Conservation (phyloP, 2,113 vertebrate species). For the Melozone crissalis region DNA sequence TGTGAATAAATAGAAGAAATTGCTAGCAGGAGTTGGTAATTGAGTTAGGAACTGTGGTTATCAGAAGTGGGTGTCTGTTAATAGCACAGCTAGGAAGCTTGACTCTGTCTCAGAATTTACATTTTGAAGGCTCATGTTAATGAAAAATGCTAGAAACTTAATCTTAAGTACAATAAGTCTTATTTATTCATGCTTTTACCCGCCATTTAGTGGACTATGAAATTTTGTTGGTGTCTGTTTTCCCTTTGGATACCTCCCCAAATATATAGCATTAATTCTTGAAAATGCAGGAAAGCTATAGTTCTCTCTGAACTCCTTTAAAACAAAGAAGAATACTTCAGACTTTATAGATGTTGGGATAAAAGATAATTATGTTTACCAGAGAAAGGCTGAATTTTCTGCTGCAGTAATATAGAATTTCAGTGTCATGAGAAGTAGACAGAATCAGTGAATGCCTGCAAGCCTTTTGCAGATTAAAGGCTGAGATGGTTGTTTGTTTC, state of each 20-base stretch:
- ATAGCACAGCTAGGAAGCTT: neutral
- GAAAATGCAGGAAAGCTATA: neutral
- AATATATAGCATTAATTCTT: neutral
- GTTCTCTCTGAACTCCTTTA: neutral
- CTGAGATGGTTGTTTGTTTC: neutral
- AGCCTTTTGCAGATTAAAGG: neutral
- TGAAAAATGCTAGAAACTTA: neutral
- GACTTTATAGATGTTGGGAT: neutral
- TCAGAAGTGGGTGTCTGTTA: conserved; percentile 50
- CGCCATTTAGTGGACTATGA: neutral
- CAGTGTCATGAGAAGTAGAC: neutral
- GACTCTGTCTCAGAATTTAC: neutral
- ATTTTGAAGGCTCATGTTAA: neutral
- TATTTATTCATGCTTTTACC: neutral
- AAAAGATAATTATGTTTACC: neutral
- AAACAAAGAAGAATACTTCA: neutral
- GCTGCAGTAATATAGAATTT: neutral
- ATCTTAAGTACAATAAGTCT: neutral
- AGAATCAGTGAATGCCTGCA: neutral
- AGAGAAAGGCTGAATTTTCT: neutral
- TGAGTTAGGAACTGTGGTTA: conserved; percentile 9
- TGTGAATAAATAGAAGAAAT: conserved; percentile 49
- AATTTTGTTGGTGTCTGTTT: neutral
- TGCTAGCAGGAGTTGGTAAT: conserved; percentile 10
- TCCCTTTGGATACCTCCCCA: neutral